These are phyloP conservation scores for Mellilla xanthometata DNA, from an alignment of 2,888 invertebrate genomes.

Conservation along the genomic window DNA sequence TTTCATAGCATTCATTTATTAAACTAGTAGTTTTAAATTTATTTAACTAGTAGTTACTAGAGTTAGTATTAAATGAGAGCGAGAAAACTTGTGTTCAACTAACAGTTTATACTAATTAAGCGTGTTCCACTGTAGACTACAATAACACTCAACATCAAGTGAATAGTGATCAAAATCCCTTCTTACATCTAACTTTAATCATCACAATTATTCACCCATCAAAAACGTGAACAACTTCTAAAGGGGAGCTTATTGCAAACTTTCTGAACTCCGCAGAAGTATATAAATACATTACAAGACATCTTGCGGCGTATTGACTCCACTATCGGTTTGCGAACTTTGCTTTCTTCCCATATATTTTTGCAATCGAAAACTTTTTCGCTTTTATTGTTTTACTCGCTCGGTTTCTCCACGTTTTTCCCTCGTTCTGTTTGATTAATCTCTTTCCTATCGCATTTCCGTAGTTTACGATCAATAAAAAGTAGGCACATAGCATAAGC, in stretches of 20 bases:
- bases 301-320: slow-evolving; percentile 37
- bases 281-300: slow-evolving; percentile 30
- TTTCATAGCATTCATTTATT: too few relatives aligned
- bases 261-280: slow-evolving; percentile 23
- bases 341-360: slow-evolving; percentile 9
- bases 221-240: slow-evolving; percentile 24
- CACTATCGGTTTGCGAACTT: slow-evolving; percentile 24
- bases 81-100: too few relatives aligned
- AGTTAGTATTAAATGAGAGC: too few relatives aligned
- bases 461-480: slow-evolving; percentile 47
- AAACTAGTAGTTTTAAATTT: too few relatives aligned
- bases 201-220: too few relatives aligned
- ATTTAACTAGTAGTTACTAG: too few relatives aligned
- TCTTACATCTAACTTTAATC: too few relatives aligned
- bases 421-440: slow-evolving; percentile 20
- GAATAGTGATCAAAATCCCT: too few relatives aligned
- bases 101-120: too few relatives aligned
- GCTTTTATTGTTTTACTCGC: slow-evolving; percentile 19
- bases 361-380: slow-evolving; percentile 6
- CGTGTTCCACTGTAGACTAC: too few relatives aligned
- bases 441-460: slow-evolving; percentile 31
- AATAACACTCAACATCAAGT: too few relatives aligned
- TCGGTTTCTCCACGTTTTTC: slow-evolving; percentile 3
- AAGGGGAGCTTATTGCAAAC: slow-evolving; percentile 30
- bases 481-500: too few relatives aligned